These are phyloP conservation scores for Ameiurus melas DNA, from an alignment of 2,113 vertebrate genomes.

Conservation along the genomic window DNA sequence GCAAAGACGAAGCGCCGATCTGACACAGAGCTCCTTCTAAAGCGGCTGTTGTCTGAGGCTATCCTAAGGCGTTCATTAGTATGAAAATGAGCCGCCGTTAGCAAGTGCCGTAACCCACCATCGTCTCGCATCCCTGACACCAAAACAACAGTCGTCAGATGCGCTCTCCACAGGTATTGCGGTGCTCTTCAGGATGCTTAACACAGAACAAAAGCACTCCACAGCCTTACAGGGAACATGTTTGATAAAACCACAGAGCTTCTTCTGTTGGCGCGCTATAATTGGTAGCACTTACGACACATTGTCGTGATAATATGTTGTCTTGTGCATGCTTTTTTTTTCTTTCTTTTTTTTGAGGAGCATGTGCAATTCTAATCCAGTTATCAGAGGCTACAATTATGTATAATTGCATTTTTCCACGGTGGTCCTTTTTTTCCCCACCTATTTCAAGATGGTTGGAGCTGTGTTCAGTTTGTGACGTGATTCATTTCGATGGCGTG, in stretches of 20 bases:
- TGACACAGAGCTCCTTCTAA: conserved; percentile 33
- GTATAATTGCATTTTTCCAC: conserved; percentile 18
- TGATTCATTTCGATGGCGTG: conserved; percentile 24
- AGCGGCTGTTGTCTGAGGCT: conserved; percentile 43
- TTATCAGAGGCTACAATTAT: conserved; percentile 42
- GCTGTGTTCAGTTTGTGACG: conserved; percentile 15
- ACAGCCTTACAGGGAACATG: conserved; percentile 27
- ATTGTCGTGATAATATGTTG: conserved; percentile 50
- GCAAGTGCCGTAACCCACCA: conserved; percentile 32
- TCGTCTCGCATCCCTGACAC: conserved; percentile 31
- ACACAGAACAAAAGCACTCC: conserved; percentile 42
- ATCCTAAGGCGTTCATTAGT: conserved; percentile 48
- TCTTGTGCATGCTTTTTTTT: conserved; percentile 24
- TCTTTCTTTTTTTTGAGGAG: conserved; percentile 41
- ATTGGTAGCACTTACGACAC: conserved; percentile 54
- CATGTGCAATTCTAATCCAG: conserved; percentile 41
- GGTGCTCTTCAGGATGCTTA: conserved; percentile 38
- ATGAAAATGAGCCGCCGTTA: conserved; percentile 52
- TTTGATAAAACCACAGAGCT: conserved; percentile 34
- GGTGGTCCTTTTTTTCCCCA: conserved; percentile 8
- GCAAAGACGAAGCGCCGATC: conserved; percentile 26
- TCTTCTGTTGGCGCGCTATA: conserved; percentile 34
- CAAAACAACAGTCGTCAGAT: conserved; percentile 53
- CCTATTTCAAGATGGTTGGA: not conserved
- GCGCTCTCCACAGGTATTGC: conserved; percentile 41